Base-by-base conservation (phyloP, 2,888 invertebrate species). In the Yponomeuta sedellus region DNA sequence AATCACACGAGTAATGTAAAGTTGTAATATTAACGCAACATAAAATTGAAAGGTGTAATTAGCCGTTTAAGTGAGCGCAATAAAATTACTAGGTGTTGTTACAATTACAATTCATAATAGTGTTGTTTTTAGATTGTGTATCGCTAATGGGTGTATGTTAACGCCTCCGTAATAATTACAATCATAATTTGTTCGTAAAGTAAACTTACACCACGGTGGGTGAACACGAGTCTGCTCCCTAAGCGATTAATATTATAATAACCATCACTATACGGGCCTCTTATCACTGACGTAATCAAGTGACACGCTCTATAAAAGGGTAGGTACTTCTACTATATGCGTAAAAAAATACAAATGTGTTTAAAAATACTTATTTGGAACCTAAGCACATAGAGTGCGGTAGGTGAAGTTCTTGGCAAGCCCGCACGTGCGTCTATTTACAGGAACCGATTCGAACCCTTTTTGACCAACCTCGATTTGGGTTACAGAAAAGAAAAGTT, bases 71-170 rank as follows among this genome's bases (percentile, higher is more conserved):
- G 77, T 73, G 73, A 74, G 70, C 74, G 74, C 82, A 79, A 75
- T 84, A 83, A 86, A 88, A 86, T 86, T 86, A 84, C 34, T 34
- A 34, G 34, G 80, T 86, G n/a, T n/a, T n/a, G n/a, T n/a, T n/a
- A n/a, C n/a, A n/a, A n/a, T n/a, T n/a, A n/a, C n/a, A 82, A 88
- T 89, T 87, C 86, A 86, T 86, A 85, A 83, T 77, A 78, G 74
- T 83, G 86, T 85, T 88, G 83, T 88, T 84, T 85, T 83, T 86
- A 88, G 90, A 88, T 88, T 80, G 81, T 75, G 75, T 89, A 90
- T 91, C 88, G 72, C 75, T 67, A 68, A 68, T 67, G 68, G 67
- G 71, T 70, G 71, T 69, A 82, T 80, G 52, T 62, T 76, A 75
- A 75, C 72, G 75, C 74, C 75, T 76, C 76, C 44, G 44, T 52